Evolutionary conservation across 2,888 invertebrate genomes (phyloP), one percentile per base, ranked within the genome.

Genomic region (Metacarcinus magister): DNA sequence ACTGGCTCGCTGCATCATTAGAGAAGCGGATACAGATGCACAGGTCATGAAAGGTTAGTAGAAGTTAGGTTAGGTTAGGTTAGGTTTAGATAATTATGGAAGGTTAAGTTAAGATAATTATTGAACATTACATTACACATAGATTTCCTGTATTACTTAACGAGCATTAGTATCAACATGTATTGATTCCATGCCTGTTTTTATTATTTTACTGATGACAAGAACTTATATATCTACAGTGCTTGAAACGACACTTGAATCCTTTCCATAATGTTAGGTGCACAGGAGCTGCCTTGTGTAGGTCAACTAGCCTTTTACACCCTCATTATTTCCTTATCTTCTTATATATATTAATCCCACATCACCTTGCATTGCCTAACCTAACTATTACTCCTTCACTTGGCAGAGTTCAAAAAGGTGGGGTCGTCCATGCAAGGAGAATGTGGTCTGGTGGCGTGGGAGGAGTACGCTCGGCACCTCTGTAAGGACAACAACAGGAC

Each of bases 361-460:
- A 16, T 75, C 23, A 28, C 8, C 23, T 75, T 28, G 8, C 28
- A 75, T n/a, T 28, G 10, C 10, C n/a, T 75, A 28, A 10, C n/a
- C 28, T 75, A 28, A 28, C 28, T 23, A 4, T 32, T 3, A 32
- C 43, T 19, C 13, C 28, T 32, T 16, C 16, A 28, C n/a, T 91
- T 91, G 32, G 32, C 95, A 95, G 95, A 94, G 75, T 95, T 95
- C 44, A 39, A 82, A 23, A 94, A 94, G 43, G n/a, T 94, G n/a
- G 91, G 90, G 19, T 8, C 44, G 13, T 44, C 32, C 13, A 28
- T 94, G 39, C 60, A 75, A 46, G 95, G 95, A 28, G 91, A 94
- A 0, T 48, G 75, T 95, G 95, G 94, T 2, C 91, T 95, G 43
- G 39, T 43, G 75, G 75, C 92, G 19, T 95, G 94, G 95, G 16